Evolutionary conservation across 1,140 invertebrate genomes (phyloP), one percentile per base, ranked within the genome.

Genomic region (Ips typographus): DNA sequence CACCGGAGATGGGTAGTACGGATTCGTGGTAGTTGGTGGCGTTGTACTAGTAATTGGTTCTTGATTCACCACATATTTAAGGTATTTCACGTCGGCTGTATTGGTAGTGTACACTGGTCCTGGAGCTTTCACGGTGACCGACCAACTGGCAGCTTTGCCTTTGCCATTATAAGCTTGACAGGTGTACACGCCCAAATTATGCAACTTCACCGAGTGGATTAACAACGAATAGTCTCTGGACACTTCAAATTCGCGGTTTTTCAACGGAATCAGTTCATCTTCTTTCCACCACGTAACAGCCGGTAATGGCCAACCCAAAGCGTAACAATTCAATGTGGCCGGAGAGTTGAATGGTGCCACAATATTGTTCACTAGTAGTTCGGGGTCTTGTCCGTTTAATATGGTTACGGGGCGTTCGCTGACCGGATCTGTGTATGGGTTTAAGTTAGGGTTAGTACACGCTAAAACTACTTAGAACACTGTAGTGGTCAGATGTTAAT

Each of bases 101-200:
- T 77, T 83, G 3, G 74, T 71, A 8, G 79, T 78, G 61, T 82
- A 75, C 6, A 88, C 85, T 0, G 90, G 88, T 6, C 89, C 88
- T 56, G 89, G 78, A 0, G 90, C 89, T 74, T 88, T 87, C 0
- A 96, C 82, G 0, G 84, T 86, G 0, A 94, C 83, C 1, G 87
- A 86, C 86, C 90, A 91, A 36, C 90, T 89, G 1, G 89, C 89
- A 2, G 93, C 88, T 65, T 87, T 86, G 2, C 91, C 91, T 3
- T 88, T 77, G 1, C 91, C 92, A 76, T 95, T 95, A 79, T 92
- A 95, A 1, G 92, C 77, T 92, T 94, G 90, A 76, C 94, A 96
- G 1, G 89, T 90, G 79, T 95, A 94, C n/a, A 89, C 82, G 6
- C 94, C 94, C 2, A 94, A 84, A 72, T 89, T 90, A 8, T 86